Base-by-base conservation (phyloP, 2,888 invertebrate genomes). In the Ornithoptera alexandrae region DNA sequence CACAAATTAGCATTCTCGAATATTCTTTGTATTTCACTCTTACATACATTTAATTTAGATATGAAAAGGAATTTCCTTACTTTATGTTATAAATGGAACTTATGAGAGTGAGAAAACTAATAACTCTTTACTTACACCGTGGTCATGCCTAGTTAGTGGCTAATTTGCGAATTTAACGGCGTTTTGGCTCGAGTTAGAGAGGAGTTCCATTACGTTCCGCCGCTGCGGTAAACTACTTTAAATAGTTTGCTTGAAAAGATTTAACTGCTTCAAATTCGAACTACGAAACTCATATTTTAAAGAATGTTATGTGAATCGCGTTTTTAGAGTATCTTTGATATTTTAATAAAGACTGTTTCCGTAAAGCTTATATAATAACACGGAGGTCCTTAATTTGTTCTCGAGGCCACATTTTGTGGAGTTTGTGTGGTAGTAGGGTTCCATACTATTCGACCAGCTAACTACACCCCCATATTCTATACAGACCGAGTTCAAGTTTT, bases 121-220 rank as follows among this genome's bases (percentile, higher is more conserved):
- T 67, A 59, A 46, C 15, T 66, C 30, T 66, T 30, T 50, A 66
- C 66, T 66, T 60, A 58, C 6, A 7, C 46, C 24, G n/a, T 66
- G 18, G 18, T 50, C 46, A 53, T 53, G 61, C 24, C 22, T 18
- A 60, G 36, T 24, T 67, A 24, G 36, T 53, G 17, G 61, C 53
- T 67, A 60, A 53, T 67, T 67, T 61, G 61, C 61, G 53, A 67
- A 61, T 60, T 67, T 61, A 53, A 60, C 50, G 50, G 67, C 36
- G 50, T 67, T 67, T 67, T 67, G 61, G 61, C 61, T 61, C 5
- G 53, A 53, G 67, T 67, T 67, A 67, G 67, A 60, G 20, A 53
- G 63, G 18, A 36, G 36, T 67, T 67, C 20, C 46, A 65, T 65
- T 59, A 57, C 65, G 42, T 65, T 59, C 30, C 24, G 22, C 22